These are phyloP conservation scores for Drosophila albomicans DNA, from an alignment of 1,140 invertebrate genomes.

Conservation along the genomic window DNA sequence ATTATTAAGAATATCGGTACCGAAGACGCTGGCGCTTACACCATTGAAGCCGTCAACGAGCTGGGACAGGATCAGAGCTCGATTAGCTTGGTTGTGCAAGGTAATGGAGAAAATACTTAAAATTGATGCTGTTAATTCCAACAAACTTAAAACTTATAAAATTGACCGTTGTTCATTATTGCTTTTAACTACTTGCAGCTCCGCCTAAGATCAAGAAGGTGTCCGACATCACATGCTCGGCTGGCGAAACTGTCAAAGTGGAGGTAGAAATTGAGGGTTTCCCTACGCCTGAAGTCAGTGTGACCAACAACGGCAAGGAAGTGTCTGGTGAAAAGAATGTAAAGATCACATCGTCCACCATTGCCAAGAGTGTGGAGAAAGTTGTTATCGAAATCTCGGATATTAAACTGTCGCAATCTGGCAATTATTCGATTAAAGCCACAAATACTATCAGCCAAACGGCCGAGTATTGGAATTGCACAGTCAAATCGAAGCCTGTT, in stretches of 20 bases:
- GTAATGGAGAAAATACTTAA: slow-evolving; percentile 55
- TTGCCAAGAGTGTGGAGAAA: slow-evolving; percentile 85
- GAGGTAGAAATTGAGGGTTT: slow-evolving; percentile 93
- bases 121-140: too few relatives aligned
- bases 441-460: slow-evolving; percentile 95
- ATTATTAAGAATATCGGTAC: slow-evolving; percentile 95
- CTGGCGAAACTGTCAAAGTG: slow-evolving; percentile 89
- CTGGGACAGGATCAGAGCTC: slow-evolving; percentile 92
- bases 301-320: slow-evolving; percentile 94
- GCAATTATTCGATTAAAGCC: slow-evolving; percentile 96
- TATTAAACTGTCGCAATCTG: slow-evolving; percentile 93
- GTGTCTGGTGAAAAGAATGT: slow-evolving; percentile 90
- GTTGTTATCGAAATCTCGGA: slow-evolving; percentile 93
- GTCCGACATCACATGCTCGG: slow-evolving; percentile 89
- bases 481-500: slow-evolving; percentile 91
- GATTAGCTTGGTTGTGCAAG: slow-evolving; percentile 91
- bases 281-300: slow-evolving; percentile 92
- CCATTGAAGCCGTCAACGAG: slow-evolving; percentile 94
- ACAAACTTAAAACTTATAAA: background rate
- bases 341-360: slow-evolving; percentile 88
- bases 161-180: background rate
- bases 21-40: slow-evolving; percentile 94
- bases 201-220: slow-evolving; percentile 94
- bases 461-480: slow-evolving; percentile 93
- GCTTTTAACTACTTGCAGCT: slow-evolving; percentile 65